Percentiles rank a stretch among this genome's conserved stretches.
phyloP scores from a whole-genome alignment of 1,140 invertebrate genomes.

The Babylonia areolata region DNA sequence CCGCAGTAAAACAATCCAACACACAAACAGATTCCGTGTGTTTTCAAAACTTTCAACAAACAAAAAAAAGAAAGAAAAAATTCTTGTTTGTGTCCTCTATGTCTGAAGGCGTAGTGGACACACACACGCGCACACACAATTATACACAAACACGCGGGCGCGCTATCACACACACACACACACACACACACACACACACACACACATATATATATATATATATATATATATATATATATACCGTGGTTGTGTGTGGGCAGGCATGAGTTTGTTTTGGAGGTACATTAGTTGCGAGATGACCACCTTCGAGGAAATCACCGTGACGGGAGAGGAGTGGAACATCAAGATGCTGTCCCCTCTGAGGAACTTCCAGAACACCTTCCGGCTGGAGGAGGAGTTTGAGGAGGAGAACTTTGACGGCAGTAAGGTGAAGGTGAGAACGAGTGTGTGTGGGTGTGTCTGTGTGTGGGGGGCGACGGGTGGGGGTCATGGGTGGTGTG shows the following conservation, averaged over 20 bases:
- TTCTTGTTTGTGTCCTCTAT: too few relatives aligned
- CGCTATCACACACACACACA: background rate
- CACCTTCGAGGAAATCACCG: background rate
- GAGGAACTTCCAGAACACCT: background rate
- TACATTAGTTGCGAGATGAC: background rate
- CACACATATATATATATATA: background rate
- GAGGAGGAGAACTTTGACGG: conserved; percentile 21
- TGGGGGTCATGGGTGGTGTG: too few relatives aligned
- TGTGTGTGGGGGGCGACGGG: background rate
- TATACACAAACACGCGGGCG: background rate
- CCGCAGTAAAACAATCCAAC: too few relatives aligned
- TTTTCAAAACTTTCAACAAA: too few relatives aligned
- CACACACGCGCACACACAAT: background rate
- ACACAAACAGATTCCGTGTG: too few relatives aligned
- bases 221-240: background rate
- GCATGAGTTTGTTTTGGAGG: background rate
- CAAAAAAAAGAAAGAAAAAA: too few relatives aligned
- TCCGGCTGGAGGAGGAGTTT: background rate
- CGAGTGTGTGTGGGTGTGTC: background rate
- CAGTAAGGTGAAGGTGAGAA: background rate
- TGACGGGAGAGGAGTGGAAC: background rate
- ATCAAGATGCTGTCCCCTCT: background rate
- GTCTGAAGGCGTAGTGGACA: too few relatives aligned
- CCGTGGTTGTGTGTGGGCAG: background rate
- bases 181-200: conserved; percentile 2